phyloP scores from a whole-genome alignment of 2,888 invertebrate species.

The Lasioglossum villosulum region DNA sequence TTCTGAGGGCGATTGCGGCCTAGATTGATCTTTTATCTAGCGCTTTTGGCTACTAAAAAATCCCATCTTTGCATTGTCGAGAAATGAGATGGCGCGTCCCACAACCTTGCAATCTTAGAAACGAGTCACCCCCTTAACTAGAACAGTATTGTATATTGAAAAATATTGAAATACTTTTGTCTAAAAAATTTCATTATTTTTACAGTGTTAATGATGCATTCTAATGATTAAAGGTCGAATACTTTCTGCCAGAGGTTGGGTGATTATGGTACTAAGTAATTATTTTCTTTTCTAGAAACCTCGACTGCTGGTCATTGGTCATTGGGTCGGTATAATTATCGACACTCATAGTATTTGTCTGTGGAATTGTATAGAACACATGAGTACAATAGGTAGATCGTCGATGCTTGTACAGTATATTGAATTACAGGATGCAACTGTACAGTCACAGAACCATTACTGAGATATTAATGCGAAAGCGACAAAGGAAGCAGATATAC shows the following conservation, averaged over 20 bases:
- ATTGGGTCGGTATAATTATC: neutral
- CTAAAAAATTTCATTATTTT: no score
- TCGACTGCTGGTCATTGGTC: neutral
- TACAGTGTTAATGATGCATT: neutral
- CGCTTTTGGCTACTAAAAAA: no score
- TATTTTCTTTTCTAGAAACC: neutral
- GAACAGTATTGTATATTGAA: no score
- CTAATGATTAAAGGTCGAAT: neutral
- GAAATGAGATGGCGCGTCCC: no score
- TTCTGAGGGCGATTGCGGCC: no score
- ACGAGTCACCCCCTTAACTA: no score
- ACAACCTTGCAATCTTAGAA: no score
- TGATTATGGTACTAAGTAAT: neutral
- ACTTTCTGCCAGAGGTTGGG: neutral
- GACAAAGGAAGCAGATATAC: slow-evolving; percentile 37
- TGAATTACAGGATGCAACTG: slow-evolving; percentile 38
- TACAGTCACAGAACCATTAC: slow-evolving; percentile 28
- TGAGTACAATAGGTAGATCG: neutral
- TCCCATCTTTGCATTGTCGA: no score
- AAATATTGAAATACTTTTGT: no score
- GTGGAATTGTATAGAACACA: slow-evolving; percentile 1
- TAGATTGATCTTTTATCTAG: no score
- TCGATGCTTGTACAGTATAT: slow-evolving; percentile 15
- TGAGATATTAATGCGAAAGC: slow-evolving; percentile 46
- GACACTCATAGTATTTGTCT: neutral